Conservation (phyloP, 2,113 vertebrate species). For the Tragelaphus imberbis region DNA sequence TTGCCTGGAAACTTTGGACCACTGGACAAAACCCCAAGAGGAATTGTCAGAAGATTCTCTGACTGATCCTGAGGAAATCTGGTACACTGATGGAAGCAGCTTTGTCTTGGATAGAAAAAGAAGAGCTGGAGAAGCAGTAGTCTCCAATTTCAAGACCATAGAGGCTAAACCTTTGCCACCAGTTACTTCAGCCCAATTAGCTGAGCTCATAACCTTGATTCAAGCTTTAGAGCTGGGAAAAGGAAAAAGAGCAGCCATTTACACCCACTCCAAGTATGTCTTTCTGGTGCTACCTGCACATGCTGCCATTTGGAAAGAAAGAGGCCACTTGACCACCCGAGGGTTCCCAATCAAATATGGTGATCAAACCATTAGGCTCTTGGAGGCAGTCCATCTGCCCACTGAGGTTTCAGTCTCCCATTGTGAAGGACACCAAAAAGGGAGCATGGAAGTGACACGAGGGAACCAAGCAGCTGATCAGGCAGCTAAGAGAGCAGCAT, state of each 20-base stretch:
- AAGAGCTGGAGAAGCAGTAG: too few relatives aligned
- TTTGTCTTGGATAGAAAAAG: too few relatives aligned
- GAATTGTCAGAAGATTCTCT: too few relatives aligned
- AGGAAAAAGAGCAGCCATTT: not conserved
- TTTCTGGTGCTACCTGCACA: not conserved
- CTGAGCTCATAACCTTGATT: not conserved
- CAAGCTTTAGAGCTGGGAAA: not conserved
- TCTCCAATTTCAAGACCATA: too few relatives aligned
- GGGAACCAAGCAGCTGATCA: not conserved
- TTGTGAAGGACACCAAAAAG: not conserved
- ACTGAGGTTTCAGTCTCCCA: not conserved
- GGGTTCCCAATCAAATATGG: not conserved
- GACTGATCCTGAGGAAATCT: too few relatives aligned
- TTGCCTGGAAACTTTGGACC: too few relatives aligned
- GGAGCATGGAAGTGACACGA: not conserved
- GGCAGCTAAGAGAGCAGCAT: not conserved
- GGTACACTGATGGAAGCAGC: too few relatives aligned
- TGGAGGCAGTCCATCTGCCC: not conserved
- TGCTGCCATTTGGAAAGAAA: not conserved
- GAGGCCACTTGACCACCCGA: too few relatives aligned
- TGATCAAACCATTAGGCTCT: not conserved
- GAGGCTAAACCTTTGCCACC: not conserved
- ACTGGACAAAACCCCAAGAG: too few relatives aligned
- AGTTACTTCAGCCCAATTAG: not conserved
- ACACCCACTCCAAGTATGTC: not conserved